phyloP scores from a whole-genome alignment of 2,888 invertebrate species.

The Pristionchus maxplancki region DNA sequence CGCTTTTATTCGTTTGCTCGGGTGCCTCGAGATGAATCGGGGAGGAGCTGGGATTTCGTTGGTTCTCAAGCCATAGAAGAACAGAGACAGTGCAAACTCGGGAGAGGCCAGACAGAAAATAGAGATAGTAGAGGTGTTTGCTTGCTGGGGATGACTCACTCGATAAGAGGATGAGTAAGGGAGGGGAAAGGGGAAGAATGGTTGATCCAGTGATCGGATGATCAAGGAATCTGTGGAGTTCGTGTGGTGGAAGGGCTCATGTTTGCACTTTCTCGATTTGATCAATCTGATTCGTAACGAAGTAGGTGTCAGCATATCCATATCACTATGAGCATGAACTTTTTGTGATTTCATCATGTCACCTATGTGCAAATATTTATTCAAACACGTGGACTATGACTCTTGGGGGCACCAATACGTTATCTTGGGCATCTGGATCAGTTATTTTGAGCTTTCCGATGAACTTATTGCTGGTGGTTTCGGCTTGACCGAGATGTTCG shows the following conservation, averaged over 20 bases:
- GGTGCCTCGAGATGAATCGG: background rate
- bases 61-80: background rate
- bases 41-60: background rate
- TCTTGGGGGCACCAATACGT: background rate
- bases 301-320: background rate
- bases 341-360: too few relatives aligned
- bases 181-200: background rate
- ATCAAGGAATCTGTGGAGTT: background rate
- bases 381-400: background rate
- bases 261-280: background rate
- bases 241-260: background rate
- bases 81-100: background rate
- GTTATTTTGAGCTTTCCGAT: background rate
- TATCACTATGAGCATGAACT: background rate
- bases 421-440: background rate
- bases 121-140: background rate
- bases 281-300: background rate
- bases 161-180: conserved; percentile 23
- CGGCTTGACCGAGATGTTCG: background rate
- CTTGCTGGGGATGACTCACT: background rate
- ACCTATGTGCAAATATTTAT: too few relatives aligned
- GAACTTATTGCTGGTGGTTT: background rate
- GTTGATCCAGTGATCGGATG: background rate
- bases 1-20: conserved; percentile 29
- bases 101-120: background rate